A percentile compares a stretch with the other conserved stretches of the same genome.
These are phyloP conservation scores for Drosophila sp. DNA, from an alignment of 1,140 invertebrate species.

Conservation along the genomic window DNA sequence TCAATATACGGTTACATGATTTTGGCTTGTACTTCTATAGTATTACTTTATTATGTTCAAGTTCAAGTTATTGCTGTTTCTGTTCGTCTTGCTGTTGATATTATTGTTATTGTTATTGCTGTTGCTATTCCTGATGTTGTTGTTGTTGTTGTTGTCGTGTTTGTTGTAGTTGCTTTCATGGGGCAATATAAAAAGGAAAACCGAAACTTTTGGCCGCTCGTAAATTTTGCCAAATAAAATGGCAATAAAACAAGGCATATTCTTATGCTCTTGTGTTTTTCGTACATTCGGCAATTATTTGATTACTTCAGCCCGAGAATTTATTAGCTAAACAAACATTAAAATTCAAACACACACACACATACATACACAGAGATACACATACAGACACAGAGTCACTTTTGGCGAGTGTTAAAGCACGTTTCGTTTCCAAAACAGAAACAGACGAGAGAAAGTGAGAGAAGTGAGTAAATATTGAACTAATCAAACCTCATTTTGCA, in stretches of 20 bases:
- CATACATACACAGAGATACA: background rate
- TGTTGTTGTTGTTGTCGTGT: slow-evolving; percentile 20
- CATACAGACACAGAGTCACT: background rate
- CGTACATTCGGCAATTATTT: slow-evolving; percentile 79
- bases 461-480: slow-evolving; percentile 64
- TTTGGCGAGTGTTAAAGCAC: slow-evolving; percentile 34
- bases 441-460: slow-evolving; percentile 13
- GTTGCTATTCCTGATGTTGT: slow-evolving; percentile 18
- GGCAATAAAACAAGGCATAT: slow-evolving; percentile 76
- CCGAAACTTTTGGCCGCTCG: slow-evolving; percentile 74
- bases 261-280: slow-evolving; percentile 62
- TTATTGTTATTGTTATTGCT: slow-evolving; percentile 11
- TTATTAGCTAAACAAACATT: slow-evolving; percentile 81
- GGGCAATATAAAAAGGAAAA: slow-evolving; percentile 41
- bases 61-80: slow-evolving; percentile 44
- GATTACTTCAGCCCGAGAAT: slow-evolving; percentile 78
- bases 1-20: slow-evolving; percentile 49
- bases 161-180: slow-evolving; percentile 44
- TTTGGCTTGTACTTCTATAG: slow-evolving; percentile 21
- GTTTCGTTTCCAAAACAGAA: slow-evolving; percentile 18
- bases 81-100: too few relatives aligned
- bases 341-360: slow-evolving; percentile 45
- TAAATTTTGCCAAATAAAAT: slow-evolving; percentile 82
- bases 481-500: slow-evolving; percentile 75
- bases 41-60: slow-evolving; percentile 48